Evolutionary conservation across 2,113 vertebrate genomes (phyloP).

Genomic region (Hystrix cristata): DNA sequence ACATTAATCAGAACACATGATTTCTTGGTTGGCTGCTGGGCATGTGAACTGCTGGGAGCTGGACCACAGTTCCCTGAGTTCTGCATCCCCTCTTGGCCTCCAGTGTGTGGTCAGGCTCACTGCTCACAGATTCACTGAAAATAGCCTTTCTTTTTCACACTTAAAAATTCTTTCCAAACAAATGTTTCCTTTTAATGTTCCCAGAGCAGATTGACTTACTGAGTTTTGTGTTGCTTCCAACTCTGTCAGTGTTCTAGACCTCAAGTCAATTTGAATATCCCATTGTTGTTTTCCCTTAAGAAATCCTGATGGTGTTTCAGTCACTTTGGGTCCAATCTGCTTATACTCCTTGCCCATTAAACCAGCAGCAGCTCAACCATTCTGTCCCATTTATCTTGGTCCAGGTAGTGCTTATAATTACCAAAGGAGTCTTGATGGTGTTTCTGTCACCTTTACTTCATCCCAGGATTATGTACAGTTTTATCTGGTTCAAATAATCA

Average conservation of each 20-base stretch:
- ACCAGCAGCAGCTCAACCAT: not conserved
- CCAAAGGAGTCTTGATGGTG: not conserved
- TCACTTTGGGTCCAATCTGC: slow-evolving; percentile 51
- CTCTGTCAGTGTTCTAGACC: slow-evolving; percentile 59
- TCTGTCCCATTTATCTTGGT: not conserved
- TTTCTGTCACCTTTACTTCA: not conserved
- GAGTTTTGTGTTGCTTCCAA: slow-evolving; percentile 76
- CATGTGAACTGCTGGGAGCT: not conserved
- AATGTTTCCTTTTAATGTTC: slow-evolving; percentile 80
- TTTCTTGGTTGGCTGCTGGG: slow-evolving; percentile 16
- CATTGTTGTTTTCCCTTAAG: slow-evolving; percentile 53
- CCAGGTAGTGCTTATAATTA: slow-evolving; percentile 16
- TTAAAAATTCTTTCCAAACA: slow-evolving; percentile 70
- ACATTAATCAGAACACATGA: not conserved
- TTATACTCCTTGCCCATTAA: not conserved
- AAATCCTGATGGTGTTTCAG: slow-evolving; percentile 35
- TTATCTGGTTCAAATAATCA: slow-evolving; percentile 39
- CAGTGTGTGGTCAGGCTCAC: slow-evolving; percentile 53
- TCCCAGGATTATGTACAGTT: not conserved
- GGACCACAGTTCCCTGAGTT: not conserved
- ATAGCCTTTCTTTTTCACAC: slow-evolving; percentile 64
- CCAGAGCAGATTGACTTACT: slow-evolving; percentile 63
- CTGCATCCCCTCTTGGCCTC: slow-evolving; percentile 29
- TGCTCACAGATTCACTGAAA: slow-evolving; percentile 64
- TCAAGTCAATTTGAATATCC: slow-evolving; percentile 60